These are phyloP conservation scores for Cataglyphis livida DNA, from an alignment of 2,888 invertebrate species.

Conservation along the genomic window DNA sequence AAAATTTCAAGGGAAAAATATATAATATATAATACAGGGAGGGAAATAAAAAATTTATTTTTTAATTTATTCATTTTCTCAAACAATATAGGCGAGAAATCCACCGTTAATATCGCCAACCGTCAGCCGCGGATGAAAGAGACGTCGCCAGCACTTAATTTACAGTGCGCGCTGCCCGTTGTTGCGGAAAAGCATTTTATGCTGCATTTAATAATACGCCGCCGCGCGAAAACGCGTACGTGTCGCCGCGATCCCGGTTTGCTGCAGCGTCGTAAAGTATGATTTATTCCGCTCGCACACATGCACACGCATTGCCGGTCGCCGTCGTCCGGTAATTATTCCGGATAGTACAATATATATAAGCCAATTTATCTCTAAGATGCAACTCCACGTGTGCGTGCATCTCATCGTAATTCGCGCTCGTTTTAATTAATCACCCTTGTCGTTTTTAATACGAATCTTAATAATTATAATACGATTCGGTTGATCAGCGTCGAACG, in stretches of 20 bases:
- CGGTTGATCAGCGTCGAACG: conserved; percentile 51
- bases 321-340: conserved; percentile 63
- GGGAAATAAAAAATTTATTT: background rate
- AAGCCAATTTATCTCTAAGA: conserved; percentile 76
- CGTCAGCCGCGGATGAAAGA: conserved; percentile 33
- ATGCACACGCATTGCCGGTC: conserved; percentile 48
- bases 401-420: conserved; percentile 56
- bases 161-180: conserved; percentile 19
- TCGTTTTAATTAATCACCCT: conserved; percentile 71
- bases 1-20: background rate
- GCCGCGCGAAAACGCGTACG: conserved; percentile 52
- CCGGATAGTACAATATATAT: conserved; percentile 61
- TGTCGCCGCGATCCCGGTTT: conserved; percentile 49
- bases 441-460: conserved; percentile 58
- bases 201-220: conserved; percentile 38
- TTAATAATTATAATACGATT: conserved; percentile 58
- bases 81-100: background rate
- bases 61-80: conserved; percentile 11
- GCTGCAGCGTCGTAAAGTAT: conserved; percentile 77
- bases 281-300: conserved; percentile 79
- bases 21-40: background rate
- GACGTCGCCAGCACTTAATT: conserved; percentile 38
- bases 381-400: conserved; percentile 41
- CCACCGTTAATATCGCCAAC: background rate
- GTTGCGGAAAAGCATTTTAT: conserved; percentile 32